Conservation (phyloP, 2,113 vertebrate genomes). For the Ophiodon elongatus region DNA sequence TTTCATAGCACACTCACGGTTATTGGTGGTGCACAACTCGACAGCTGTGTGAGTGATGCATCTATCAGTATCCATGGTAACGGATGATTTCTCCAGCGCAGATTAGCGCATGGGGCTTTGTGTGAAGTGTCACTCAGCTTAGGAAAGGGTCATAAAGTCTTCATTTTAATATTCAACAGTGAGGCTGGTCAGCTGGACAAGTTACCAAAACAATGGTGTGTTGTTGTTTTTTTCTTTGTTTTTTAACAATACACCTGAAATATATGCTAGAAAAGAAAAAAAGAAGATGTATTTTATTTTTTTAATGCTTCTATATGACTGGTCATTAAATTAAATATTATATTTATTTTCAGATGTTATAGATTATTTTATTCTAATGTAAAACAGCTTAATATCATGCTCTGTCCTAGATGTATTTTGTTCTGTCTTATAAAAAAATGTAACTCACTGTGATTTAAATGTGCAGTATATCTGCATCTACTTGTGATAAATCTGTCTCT, state of each 20-base stretch:
- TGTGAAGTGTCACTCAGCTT: neutral
- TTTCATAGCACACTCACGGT: neutral
- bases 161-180: neutral
- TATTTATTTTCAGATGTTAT: conserved; percentile 1
- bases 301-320: neutral
- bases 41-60: conserved; percentile 30
- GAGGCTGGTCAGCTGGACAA: neutral
- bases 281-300: neutral
- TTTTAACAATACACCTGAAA: neutral
- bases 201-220: neutral
- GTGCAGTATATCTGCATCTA: neutral
- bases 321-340: neutral
- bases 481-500: conserved; percentile 5
- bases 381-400: neutral
- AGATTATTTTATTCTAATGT: conserved; percentile 1
- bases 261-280: neutral
- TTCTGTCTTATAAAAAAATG: neutral
- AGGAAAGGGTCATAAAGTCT: neutral
- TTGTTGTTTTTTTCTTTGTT: too few relatives aligned
- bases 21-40: conserved; percentile 4
- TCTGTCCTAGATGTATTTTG: neutral
- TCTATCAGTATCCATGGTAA: conserved; percentile 42
- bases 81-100: neutral
- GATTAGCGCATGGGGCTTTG: neutral
- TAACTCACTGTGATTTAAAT: conserved; percentile 27